phyloP scores from a whole-genome alignment of 1,140 invertebrate species.

The Ditylenchus dipsaci region DNA sequence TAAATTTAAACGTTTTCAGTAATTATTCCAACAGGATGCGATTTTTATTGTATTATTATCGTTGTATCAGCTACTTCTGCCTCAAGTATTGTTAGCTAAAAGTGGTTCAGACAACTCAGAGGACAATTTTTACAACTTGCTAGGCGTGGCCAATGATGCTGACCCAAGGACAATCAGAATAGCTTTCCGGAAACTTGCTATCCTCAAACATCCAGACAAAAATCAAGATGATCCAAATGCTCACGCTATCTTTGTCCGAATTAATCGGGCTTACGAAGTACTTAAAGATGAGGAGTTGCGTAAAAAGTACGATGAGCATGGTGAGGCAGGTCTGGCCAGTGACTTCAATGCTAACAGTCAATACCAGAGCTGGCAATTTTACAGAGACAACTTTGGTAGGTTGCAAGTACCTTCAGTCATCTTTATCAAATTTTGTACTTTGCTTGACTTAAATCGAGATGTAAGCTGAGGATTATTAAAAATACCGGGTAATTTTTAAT shows the following conservation, averaged over 20 bases:
- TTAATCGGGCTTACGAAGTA: constrained; percentile 77
- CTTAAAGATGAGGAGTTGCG: constrained; percentile 75
- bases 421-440: background rate
- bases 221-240: constrained; percentile 72
- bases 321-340: constrained; percentile 69
- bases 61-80: no score
- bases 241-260: constrained; percentile 72
- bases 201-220: constrained; percentile 78
- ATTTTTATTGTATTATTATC: no score
- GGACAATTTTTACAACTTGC: constrained; percentile 67
- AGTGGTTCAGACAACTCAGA: background rate
- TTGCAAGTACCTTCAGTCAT: background rate
- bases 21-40: no score
- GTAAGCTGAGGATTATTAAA: no score
- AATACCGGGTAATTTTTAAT: background rate
- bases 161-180: constrained; percentile 71
- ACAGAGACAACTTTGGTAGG: constrained; percentile 77
- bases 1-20: constrained; percentile 1
- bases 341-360: constrained; percentile 59
- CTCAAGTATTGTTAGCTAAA: no score
- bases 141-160: constrained; percentile 70
- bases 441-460: background rate
- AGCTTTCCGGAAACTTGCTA: constrained; percentile 76
- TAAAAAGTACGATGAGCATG: constrained; percentile 75
- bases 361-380: constrained; percentile 77